A percentile compares a stretch with the other conserved stretches of the same genome.
Evolutionary conservation across 2,797 vertebrate species (phyloP).

Genomic region (Cyprinella venusta): DNA sequence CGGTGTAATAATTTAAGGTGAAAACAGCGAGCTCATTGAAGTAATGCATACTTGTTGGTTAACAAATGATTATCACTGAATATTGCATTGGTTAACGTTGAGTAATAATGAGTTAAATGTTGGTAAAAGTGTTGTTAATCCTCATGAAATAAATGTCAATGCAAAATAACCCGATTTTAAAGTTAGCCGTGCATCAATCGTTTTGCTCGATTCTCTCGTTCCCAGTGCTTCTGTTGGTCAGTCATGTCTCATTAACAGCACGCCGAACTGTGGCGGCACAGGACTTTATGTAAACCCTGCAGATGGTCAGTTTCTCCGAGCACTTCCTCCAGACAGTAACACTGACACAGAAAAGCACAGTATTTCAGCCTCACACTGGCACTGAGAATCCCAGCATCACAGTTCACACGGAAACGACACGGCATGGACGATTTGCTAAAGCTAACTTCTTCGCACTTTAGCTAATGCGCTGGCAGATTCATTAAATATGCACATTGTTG

Average conservation of each 20-base stretch:
- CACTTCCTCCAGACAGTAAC: conserved; percentile 28
- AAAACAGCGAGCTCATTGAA: too few relatives aligned
- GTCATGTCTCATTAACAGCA: conserved; percentile 12
- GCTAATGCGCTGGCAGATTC: neutral
- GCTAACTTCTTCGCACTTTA: neutral
- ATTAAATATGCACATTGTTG: neutral
- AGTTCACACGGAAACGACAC: neutral
- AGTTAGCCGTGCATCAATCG: too few relatives aligned
- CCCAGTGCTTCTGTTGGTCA: neutral
- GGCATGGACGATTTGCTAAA: neutral
- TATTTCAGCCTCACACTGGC: neutral
- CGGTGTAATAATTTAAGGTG: too few relatives aligned
- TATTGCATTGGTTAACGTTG: too few relatives aligned
- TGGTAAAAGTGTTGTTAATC: neutral
- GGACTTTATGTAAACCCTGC: conserved; percentile 21
- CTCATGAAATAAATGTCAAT: neutral
- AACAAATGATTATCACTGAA: too few relatives aligned
- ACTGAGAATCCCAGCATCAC: neutral
- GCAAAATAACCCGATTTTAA: neutral
- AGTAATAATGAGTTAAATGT: neutral
- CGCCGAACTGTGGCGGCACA: neutral
- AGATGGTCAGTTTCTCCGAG: conserved; percentile 29
- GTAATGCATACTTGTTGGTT: too few relatives aligned
- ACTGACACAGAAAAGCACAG: conserved; percentile 29
- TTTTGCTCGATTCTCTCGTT: neutral